A percentile compares a stretch with the other conserved stretches of the same genome.
phyloP scores from a whole-genome alignment of 1,140 invertebrate genomes.

The Calosoma granatense region DNA sequence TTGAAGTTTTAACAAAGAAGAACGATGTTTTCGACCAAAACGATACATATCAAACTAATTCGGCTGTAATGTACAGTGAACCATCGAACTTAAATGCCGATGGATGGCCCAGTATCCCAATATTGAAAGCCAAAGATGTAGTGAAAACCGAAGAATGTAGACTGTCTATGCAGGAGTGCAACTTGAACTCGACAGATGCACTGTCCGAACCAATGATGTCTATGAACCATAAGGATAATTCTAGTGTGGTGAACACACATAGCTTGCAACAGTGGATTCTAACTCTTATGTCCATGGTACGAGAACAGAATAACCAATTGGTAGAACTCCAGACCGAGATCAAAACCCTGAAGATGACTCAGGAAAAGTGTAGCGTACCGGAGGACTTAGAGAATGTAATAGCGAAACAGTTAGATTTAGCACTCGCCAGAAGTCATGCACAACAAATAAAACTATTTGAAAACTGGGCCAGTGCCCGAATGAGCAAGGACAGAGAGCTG shows the following conservation, averaged over 20 bases:
- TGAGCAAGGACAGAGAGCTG: constrained; percentile 35
- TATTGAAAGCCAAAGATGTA: constrained; percentile 35
- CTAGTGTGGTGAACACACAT: too few relatives aligned
- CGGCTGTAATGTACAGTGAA: constrained; percentile 10
- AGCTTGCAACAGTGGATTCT: constrained; percentile 17
- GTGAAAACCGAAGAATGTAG: constrained; percentile 23
- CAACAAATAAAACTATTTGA: constrained; percentile 35
- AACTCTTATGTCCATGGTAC: constrained; percentile 23
- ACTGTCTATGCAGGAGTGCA: constrained; percentile 22
- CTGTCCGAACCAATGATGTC: background rate
- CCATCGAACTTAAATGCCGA: constrained; percentile 13
- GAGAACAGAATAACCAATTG: constrained; percentile 31
- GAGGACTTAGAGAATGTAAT: constrained; percentile 22
- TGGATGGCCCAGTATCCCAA: constrained; percentile 39
- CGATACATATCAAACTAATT: constrained; percentile 10
- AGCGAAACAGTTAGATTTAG: constrained; percentile 26
- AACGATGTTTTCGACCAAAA: constrained; percentile 1
- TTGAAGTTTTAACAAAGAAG: background rate
- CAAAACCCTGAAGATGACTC: constrained; percentile 29
- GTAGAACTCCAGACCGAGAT: constrained; percentile 32
- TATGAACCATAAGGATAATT: background rate
- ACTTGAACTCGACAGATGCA: constrained; percentile 16
- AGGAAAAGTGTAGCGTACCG: constrained; percentile 27
- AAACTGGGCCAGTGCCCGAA: constrained; percentile 18
- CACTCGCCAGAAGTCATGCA: constrained; percentile 33